Percentiles rank a stretch among this genome's conserved stretches.
These are phyloP conservation scores for Orchestes rusci DNA, from an alignment of 2,888 invertebrate species.

Conservation along the genomic window DNA sequence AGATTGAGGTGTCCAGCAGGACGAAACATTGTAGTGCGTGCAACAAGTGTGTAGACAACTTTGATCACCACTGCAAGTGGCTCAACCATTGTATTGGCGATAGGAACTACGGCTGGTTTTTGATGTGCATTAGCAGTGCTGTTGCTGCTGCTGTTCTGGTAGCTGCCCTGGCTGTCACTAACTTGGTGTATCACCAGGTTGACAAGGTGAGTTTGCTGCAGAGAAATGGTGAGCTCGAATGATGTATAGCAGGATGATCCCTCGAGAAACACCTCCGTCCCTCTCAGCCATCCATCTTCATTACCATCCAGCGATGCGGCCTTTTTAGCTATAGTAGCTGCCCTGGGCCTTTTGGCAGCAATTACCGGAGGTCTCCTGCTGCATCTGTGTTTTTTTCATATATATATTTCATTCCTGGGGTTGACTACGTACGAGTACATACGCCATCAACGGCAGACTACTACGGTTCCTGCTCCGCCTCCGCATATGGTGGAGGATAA, in stretches of 20 bases:
- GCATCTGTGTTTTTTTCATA: constrained; percentile 82
- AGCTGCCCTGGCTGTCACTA: constrained; percentile 60
- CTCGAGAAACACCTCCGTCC: too few relatives aligned
- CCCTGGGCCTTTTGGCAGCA: constrained; percentile 64
- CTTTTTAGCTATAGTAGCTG: constrained; percentile 53
- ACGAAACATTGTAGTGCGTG: constrained; percentile 96
- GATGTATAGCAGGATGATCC: too few relatives aligned
- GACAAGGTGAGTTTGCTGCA: constrained; percentile 2
- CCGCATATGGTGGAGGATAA: background rate
- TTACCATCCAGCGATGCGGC: constrained; percentile 50
- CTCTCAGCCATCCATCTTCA: constrained; percentile 33
- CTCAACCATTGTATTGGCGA: constrained; percentile 94
- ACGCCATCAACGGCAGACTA: constrained; percentile 46
- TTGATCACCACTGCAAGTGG: constrained; percentile 99
- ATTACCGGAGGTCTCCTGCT: constrained; percentile 69
- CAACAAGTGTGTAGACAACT: constrained; percentile 92
- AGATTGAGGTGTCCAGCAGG: constrained; percentile 62
- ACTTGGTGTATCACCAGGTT: constrained; percentile 54
- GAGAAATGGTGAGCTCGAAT: constrained; percentile 18
- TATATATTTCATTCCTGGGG: constrained; percentile 76
- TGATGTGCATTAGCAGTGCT: constrained; percentile 73
- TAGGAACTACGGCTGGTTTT: constrained; percentile 80
- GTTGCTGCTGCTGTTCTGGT: constrained; percentile 65
- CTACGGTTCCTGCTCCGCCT: constrained; percentile 30
- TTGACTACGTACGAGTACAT: constrained; percentile 89